Evolutionary conservation across 2,797 vertebrate genomes (phyloP), one percentile per base, ranked within the genome.

Genomic region (Macrochelys suwanniensis): DNA sequence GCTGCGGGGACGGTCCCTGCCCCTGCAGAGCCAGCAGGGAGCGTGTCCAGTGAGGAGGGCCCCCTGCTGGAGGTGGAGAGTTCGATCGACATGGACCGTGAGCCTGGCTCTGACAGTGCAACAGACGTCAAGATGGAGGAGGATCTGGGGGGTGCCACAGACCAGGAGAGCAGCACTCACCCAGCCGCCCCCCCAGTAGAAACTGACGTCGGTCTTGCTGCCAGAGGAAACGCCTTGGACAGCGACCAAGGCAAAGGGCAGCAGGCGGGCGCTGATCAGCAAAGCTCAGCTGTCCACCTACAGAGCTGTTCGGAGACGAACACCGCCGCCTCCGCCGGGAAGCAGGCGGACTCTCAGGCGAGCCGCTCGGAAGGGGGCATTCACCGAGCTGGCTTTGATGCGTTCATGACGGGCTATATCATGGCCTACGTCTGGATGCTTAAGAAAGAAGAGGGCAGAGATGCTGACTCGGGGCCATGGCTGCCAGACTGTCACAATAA

Each of bases 321-420:
- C 78, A 51, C 71, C 45, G 94, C 17, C 0, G 4, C 57, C 78
- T 76, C 80, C 82, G 85, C 83, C 33, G 84, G 45, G 42, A 94
- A 94, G 57, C 59, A 47, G 3, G 76, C 84, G 47, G 80, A 88
- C 71, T 21, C 13, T 28, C 88, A 7, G 2, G 15, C 77, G 25
- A 97, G 87, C 5, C 98, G 97, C 79, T 93, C 92, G 0, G 99
- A 99, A 12, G 89, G 98, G 11, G 99, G 99, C 61, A 97, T 98
- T 0, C 99, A 99, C 96, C 97, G 99, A 68, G 99, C 99, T 2
- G 99, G 99, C 19, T 99, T 99, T 19, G 99, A 99, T 9, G 99
- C 99, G 1, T 99, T 99, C 94, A 99, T 99, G 99, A 99, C 99
- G 0, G 99, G 99, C 25, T 99, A 99, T 61, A 98, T 99, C 96